Conservation (phyloP, 1,140 invertebrate species). For the Cyrtorhinus lividipennis region DNA sequence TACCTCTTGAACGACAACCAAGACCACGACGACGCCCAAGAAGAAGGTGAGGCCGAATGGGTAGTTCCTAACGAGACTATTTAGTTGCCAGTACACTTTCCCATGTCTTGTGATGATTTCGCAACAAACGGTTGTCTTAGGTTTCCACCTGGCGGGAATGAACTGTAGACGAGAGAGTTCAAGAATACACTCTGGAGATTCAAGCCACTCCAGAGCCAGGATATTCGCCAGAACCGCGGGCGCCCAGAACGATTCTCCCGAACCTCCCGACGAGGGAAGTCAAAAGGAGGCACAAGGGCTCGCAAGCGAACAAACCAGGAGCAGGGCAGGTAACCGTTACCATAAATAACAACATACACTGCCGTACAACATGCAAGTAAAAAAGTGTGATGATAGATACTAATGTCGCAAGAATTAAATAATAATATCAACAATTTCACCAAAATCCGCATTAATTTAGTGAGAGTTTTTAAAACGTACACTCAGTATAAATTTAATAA, state of each 20-base stretch:
- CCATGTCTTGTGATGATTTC: neutral
- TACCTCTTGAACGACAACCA: conserved; percentile 26
- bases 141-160: neutral
- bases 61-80: no score
- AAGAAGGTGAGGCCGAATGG: conserved; percentile 13
- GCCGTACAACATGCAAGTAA: no score
- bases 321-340: neutral
- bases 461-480: no score
- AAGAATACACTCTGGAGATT: conserved; percentile 26
- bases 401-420: no score
- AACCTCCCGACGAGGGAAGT: neutral
- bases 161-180: conserved; percentile 20
- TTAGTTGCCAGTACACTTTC: neutral
- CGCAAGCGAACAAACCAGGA: neutral
- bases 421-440: no score
- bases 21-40: conserved; percentile 22
- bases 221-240: neutral
- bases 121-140: neutral
- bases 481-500: no score
- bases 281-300: neutral
- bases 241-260: conserved; percentile 3
- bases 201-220: conserved; percentile 23
- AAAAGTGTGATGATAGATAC: no score
- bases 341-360: no score
- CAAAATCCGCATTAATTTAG: no score